A percentile compares a stretch with the other conserved stretches of the same genome.
Conservation (phyloP, 92 coral and sea anemone genomes). For the Epizoanthus illoricatus region DNA sequence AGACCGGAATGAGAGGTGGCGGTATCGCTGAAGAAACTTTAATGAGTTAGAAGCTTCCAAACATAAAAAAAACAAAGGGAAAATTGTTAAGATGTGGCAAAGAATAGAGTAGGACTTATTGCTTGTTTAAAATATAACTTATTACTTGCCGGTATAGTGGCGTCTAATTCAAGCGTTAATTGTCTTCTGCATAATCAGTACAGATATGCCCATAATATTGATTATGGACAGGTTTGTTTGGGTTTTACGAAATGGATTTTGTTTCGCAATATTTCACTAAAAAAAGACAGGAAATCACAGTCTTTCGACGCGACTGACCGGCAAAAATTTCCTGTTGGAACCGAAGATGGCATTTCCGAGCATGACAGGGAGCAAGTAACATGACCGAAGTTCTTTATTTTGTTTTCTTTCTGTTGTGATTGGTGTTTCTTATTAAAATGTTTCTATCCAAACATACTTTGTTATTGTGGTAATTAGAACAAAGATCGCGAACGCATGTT, state of each 20-base stretch:
- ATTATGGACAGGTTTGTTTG: neutral
- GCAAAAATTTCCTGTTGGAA: conserved; percentile 16
- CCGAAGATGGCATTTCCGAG: conserved; percentile 33
- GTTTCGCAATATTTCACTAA: conserved; percentile 19
- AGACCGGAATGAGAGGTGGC: too few species aligned
- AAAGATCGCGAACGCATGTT: neutral
- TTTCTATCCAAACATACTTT: conserved; percentile 2
- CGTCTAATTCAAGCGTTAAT: neutral
- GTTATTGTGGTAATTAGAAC: conserved; percentile 6
- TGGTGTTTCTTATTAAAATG: neutral
- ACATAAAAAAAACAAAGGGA: neutral
- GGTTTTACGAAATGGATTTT: neutral
- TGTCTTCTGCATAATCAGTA: neutral
- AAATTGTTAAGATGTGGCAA: neutral
- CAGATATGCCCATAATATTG: neutral
- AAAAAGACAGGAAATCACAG: conserved; percentile 17
- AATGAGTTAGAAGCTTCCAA: neutral
- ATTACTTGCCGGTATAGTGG: neutral
- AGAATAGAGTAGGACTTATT: neutral
- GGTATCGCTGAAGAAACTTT: too few species aligned
- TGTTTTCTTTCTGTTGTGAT: neutral
- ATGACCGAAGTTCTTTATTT: neutral
- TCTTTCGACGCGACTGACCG: neutral
- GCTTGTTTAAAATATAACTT: neutral
- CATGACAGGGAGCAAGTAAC: neutral